phyloP scores from a whole-genome alignment of 2,113 vertebrate species.

The Syngnathus floridae region DNA sequence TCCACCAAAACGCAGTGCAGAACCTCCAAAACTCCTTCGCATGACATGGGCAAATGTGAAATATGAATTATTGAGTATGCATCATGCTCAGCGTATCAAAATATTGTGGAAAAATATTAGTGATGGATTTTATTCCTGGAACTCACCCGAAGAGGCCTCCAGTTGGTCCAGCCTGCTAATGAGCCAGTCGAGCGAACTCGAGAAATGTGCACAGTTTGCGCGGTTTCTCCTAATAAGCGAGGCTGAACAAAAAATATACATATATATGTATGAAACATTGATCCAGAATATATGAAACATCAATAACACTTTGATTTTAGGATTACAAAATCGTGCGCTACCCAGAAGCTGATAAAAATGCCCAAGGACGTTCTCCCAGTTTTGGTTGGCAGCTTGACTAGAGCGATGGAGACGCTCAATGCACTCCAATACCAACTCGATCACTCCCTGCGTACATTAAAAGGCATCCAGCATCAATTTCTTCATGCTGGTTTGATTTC shows the following conservation, averaged over 20 bases:
- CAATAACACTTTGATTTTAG: neutral
- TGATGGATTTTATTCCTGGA: conserved; percentile 2
- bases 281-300: neutral
- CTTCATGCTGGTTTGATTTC: neutral
- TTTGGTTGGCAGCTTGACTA: conserved; percentile 76
- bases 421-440: conserved; percentile 85
- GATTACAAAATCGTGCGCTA: conserved; percentile 51
- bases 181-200: conserved; percentile 87
- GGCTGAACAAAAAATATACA: conserved; percentile 57
- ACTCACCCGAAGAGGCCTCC: conserved; percentile 87
- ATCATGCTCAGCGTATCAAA: neutral
- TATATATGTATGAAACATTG: neutral
- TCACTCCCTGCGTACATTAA: conserved; percentile 77
- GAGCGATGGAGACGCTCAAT: conserved; percentile 86
- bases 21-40: conserved; percentile 86
- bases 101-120: neutral
- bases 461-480: neutral
- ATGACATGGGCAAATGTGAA: neutral
- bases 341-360: conserved; percentile 86
- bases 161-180: conserved; percentile 84
- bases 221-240: conserved; percentile 86
- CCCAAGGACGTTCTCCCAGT: conserved; percentile 81
- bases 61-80: neutral
- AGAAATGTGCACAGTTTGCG: conserved; percentile 90
- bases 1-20: conserved; percentile 88